Percentiles rank a stretch among this genome's conserved stretches.
Conservation (phyloP, 2,113 vertebrate genomes). For the Brachypteracias leptosomus region DNA sequence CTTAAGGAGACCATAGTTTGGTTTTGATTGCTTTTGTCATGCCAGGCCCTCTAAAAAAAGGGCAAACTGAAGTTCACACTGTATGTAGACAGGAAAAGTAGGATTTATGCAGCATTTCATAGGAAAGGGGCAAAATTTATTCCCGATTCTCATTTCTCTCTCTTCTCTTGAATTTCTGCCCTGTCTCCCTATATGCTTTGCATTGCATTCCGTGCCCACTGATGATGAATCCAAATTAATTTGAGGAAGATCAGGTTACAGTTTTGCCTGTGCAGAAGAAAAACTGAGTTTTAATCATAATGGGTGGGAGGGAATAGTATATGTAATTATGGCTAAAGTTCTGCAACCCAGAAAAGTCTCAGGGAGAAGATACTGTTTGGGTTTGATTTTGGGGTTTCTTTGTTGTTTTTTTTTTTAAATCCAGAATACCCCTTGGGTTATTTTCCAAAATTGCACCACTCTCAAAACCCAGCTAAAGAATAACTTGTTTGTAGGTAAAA, state of each 20-base stretch:
- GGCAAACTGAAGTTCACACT: neutral
- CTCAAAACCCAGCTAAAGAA: neutral
- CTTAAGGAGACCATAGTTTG: neutral
- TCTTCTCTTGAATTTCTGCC: neutral
- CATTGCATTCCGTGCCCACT: neutral
- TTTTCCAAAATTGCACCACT: neutral
- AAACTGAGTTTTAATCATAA: neutral
- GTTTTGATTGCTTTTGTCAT: neutral
- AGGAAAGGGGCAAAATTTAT: neutral
- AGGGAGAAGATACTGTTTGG: neutral
- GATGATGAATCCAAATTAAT: neutral
- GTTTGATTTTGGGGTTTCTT: too few relatives aligned
- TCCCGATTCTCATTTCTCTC: neutral
- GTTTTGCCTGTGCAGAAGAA: neutral
- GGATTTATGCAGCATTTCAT: neutral
- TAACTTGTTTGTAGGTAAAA: neutral
- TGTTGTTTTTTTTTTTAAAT: neutral
- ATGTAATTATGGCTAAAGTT: neutral
- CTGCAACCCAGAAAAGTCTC: neutral
- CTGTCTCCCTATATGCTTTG: neutral
- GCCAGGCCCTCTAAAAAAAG: neutral
- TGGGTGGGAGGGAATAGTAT: neutral
- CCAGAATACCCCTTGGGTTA: neutral
- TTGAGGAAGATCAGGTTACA: neutral
- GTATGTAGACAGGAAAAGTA: neutral